A percentile compares a stretch with the other conserved stretches of the same genome.
These are phyloP conservation scores for Myotis davidii DNA, from an alignment of 2,113 vertebrate species.

Conservation along the genomic window DNA sequence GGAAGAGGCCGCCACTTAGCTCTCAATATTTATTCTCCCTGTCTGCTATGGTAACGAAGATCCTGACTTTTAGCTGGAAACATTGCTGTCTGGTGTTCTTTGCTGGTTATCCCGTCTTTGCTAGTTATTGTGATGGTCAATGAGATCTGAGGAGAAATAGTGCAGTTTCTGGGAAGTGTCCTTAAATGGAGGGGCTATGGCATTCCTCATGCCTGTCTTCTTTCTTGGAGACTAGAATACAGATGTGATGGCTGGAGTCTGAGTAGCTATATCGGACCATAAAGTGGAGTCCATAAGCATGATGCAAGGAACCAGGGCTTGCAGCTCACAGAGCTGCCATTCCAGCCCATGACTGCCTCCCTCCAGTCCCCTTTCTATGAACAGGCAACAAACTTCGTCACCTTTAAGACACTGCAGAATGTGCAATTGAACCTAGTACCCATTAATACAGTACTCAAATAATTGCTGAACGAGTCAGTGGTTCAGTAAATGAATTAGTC, in stretches of 20 bases:
- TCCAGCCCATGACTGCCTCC: neutral
- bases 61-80: neutral
- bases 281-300: neutral
- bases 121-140: neutral
- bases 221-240: neutral
- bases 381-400: neutral
- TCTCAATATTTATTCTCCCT: neutral
- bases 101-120: neutral
- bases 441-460: neutral
- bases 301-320: neutral
- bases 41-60: neutral
- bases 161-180: neutral
- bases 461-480: neutral
- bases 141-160: neutral
- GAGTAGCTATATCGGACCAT: neutral
- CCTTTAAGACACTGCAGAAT: constrained; percentile 9
- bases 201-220: neutral
- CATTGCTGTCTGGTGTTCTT: neutral
- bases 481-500: neutral
- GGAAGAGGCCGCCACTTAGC: constrained; percentile 6
- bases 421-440: neutral
- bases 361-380: neutral
- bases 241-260: neutral
- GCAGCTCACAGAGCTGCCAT: neutral
- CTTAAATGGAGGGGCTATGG: neutral